Base-by-base conservation (phyloP, 2,888 invertebrate genomes). In the Dendrolimus houi region DNA sequence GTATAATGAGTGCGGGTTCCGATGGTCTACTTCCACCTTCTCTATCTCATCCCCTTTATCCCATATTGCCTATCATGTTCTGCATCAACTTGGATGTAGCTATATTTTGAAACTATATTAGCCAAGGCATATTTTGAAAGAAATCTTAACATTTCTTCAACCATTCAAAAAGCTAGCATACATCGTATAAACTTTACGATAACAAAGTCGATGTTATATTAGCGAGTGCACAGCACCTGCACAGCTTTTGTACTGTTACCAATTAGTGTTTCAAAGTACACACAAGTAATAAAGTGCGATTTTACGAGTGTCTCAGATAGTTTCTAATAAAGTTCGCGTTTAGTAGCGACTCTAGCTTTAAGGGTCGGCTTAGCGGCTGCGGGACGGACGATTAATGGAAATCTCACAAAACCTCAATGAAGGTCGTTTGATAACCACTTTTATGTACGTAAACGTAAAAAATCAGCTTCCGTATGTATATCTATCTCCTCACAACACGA, bases 261-360 rank as follows among this genome's bases (percentile, higher is more conserved):
- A 83, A 84, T 84, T 84, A 84, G 81, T 74, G 65, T 71, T 64
- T 63, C 70, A 70, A 72, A 70, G 70, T 70, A 70, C 70, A 75
- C 72, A 70, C 69, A 69, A 71, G 65, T 64, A 68, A 65, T 70
- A 66, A 73, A 73, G 81, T 75, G 72, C 64, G 64, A 67, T 71
- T 82, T 84, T 75, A 84, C 74, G 80, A 76, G 70, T 67, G 65
- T 69, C 68, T 68, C 71, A 70, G 74, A 74, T 77, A 72, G 74
- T 73, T 66, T 72, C 75, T 72, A 79, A 82, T 83, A 83, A 83
- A 81, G 68, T 70, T 65, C 56, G 65, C 67, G 71, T 76, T 77
- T 79, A 80, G 74, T 74, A 74, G 66, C 68, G 70, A 75, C 72
- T 80, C 77, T 70, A 69, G 70, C 75, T 66, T 73, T 72, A 70